Evolutionary conservation across 2,888 invertebrate genomes (phyloP), one percentile per base, ranked within the genome.

Genomic region (Trichopoda pennipes): DNA sequence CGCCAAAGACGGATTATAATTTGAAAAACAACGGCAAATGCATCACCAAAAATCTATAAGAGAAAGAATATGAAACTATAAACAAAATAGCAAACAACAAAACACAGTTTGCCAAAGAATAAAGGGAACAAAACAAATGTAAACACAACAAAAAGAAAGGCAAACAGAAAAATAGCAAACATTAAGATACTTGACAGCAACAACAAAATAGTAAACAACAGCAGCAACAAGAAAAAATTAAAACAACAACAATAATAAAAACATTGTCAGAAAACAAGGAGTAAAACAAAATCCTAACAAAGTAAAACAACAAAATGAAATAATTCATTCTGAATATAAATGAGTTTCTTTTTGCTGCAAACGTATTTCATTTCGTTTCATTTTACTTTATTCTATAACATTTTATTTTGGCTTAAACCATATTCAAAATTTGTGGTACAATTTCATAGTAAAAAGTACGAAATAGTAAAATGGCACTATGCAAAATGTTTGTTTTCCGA

Each of bases 81-180:
- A 66, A 47, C n/a, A 55, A 70, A 77, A n/a, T n/a, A n/a, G n/a
- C 66, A 47, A 16, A 38, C 60, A 56, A 19, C 2, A 16, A 69
- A 63, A 47, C 35, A 55, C 63, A 70, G 42, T 63, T 69, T 68
- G 32, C 32, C 14, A 35, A 55, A 75, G 68, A 68, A 55, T 49
- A 66, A 74, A 7, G 76, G 68, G 56, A 73, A 72, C 75, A 63
- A 74, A 78, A 70, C 51, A 55, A 75, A 79, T 72, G 79, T 79
- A 82, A 82, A 79, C 82, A 82, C 32, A 82, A 79, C 72, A 79
- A 79, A 76, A 58, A 32, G 75, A 75, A 82, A 79, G 21, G 63
- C 70, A 79, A 79, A 79, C 78, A 82, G 60, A 44, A 80, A 38
- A 38, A 6, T 38, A 38, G 12, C 38, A 38, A 38, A 38, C 38